phyloP scores from a whole-genome alignment of 1,140 invertebrate species.

The Macrobrachium rosenbergii region DNA sequence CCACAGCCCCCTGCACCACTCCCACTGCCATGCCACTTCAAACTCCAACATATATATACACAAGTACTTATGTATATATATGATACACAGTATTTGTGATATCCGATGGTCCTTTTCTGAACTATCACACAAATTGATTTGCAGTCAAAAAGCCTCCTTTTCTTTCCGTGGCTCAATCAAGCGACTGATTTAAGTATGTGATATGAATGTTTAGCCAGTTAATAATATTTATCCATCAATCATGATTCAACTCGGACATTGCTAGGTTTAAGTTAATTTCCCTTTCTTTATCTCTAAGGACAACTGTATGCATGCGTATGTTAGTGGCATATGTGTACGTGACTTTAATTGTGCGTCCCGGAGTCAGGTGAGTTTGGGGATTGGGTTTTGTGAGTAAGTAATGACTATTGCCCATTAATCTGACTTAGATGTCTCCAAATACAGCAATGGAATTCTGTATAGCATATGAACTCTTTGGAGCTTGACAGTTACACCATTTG shows the following conservation, averaged over 20 bases:
- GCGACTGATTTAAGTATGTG: slow-evolving; percentile 38
- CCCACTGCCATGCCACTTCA: slow-evolving; percentile 20
- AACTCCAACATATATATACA: background rate
- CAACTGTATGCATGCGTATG: slow-evolving; percentile 21
- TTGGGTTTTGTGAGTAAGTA: slow-evolving; percentile 35
- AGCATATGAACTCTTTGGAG: background rate
- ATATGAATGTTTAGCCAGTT: slow-evolving; percentile 28
- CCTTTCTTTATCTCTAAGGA: slow-evolving; percentile 18
- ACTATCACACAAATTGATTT: background rate
- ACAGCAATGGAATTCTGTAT: slow-evolving; percentile 38
- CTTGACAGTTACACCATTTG: background rate
- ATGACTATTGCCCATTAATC: slow-evolving; percentile 44
- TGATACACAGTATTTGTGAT: background rate
- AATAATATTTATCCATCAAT: slow-evolving; percentile 8
- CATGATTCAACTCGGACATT: slow-evolving; percentile 15
- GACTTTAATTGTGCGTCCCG: background rate
- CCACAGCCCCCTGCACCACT: slow-evolving; percentile 34
- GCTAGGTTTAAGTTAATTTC: slow-evolving; percentile 16
- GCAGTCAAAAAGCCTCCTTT: slow-evolving; percentile 4
- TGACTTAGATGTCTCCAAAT: slow-evolving; percentile 47
- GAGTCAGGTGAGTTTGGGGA: slow-evolving; percentile 17
- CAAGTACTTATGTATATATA: background rate
- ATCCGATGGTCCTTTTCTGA: slow-evolving; percentile 3
- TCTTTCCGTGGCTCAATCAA: slow-evolving; percentile 41
- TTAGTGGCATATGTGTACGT: slow-evolving; percentile 23